phyloP scores from a whole-genome alignment of 2,797 vertebrate genomes.

The Taeniopygia guttata region DNA sequence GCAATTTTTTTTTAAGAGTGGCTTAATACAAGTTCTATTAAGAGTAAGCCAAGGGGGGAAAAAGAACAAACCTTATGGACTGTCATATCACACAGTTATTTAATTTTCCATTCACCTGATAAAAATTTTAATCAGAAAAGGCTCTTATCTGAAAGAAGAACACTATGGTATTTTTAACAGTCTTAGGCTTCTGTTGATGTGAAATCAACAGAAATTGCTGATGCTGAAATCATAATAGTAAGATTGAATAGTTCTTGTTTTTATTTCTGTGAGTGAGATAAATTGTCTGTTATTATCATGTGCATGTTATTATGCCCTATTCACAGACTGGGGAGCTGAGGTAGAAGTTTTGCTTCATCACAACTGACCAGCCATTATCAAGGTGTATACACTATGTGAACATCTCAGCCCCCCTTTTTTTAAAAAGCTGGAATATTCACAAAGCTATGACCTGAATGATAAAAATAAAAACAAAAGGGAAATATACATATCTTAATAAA shows the following conservation, averaged over 20 bases:
- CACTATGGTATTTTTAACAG: background rate
- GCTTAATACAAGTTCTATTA: background rate
- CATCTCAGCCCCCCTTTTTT: background rate
- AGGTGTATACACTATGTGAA: background rate
- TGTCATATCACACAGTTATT: background rate
- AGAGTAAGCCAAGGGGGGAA: background rate
- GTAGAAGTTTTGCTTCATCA: background rate
- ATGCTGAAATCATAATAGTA: background rate
- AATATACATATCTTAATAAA: background rate
- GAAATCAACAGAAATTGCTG: background rate
- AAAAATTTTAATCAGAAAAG: background rate
- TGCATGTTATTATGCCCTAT: background rate
- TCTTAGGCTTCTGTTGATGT: background rate
- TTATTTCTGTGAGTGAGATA: background rate
- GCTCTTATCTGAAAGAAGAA: background rate
- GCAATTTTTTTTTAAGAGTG: background rate
- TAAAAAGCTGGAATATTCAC: background rate
- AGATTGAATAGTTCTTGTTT: background rate
- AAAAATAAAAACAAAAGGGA: background rate
- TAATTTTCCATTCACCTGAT: background rate
- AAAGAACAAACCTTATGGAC: background rate
- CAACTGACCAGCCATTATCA: background rate
- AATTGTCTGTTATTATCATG: background rate
- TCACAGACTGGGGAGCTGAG: background rate
- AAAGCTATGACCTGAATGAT: background rate